Conservation (phyloP, 2,888 invertebrate species). For the Meandrusa payeni region DNA sequence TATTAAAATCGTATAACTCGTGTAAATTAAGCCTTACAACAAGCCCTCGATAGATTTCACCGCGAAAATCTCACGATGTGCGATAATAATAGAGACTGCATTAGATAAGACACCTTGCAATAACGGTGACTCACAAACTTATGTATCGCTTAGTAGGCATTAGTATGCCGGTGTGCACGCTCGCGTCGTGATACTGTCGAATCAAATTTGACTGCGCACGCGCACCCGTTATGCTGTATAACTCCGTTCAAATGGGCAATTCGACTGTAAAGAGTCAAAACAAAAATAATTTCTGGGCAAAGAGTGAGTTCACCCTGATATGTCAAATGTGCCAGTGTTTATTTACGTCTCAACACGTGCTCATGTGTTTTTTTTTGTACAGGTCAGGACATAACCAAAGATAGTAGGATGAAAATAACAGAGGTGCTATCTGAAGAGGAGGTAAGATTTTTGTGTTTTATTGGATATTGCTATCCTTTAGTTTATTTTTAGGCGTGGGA, state of each 20-base stretch:
- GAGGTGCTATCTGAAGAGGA: slow-evolving; percentile 72
- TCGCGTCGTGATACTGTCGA: slow-evolving; percentile 44
- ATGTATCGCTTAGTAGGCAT: slow-evolving; percentile 61
- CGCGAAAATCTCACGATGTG: slow-evolving; percentile 39
- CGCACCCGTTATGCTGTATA: slow-evolving; percentile 58
- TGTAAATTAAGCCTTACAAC: slow-evolving; percentile 27
- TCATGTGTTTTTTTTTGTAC: slow-evolving; percentile 45
- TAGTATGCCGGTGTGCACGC: slow-evolving; percentile 53
- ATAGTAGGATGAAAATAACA: slow-evolving; percentile 73
- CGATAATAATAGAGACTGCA: slow-evolving; percentile 42
- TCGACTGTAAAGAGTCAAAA: slow-evolving; percentile 50
- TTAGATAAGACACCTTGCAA: slow-evolving; percentile 68
- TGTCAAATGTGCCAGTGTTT: slow-evolving; percentile 40
- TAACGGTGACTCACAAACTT: slow-evolving; percentile 50
- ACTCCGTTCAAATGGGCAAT: slow-evolving; percentile 58
- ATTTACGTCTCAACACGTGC: slow-evolving; percentile 43
- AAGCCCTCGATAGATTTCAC: slow-evolving; percentile 35
- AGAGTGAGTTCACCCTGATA: slow-evolving; percentile 53
- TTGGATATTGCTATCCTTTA: neutral
- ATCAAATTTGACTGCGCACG: slow-evolving; percentile 37
- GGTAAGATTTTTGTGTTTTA: slow-evolving; percentile 41
- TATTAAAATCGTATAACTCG: slow-evolving; percentile 20
- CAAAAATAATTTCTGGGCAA: slow-evolving; percentile 51
- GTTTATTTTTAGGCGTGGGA: slow-evolving; percentile 1
- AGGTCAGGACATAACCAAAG: slow-evolving; percentile 78